A percentile compares a stretch with the other conserved stretches of the same genome.
phyloP scores from a whole-genome alignment of 2,888 invertebrate genomes.

The Drosophila falleni region DNA sequence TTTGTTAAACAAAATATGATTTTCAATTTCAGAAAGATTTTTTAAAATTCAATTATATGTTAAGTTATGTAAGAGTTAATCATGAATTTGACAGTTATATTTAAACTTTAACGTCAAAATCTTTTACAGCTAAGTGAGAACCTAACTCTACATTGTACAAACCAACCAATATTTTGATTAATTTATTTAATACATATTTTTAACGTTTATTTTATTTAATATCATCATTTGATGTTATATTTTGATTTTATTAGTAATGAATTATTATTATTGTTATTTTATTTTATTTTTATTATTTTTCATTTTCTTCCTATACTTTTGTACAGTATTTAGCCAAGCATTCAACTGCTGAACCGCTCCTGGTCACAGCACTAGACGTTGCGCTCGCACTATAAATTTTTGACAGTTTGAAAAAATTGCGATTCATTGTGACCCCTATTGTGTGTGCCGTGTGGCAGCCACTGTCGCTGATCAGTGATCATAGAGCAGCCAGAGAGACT shows the following conservation, averaged over 20 bases:
- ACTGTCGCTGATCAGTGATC: slow-evolving; percentile 73
- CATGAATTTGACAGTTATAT: no score
- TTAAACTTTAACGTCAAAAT: no score
- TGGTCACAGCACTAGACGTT: slow-evolving; percentile 36
- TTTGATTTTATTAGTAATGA: neutral
- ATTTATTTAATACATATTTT: neutral
- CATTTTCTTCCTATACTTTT: neutral
- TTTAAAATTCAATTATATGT: no score
- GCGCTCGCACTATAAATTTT: slow-evolving; percentile 77
- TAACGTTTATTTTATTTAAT: neutral
- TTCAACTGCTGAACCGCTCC: slow-evolving; percentile 49
- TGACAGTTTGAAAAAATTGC: slow-evolving; percentile 84
- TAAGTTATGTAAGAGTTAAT: no score
- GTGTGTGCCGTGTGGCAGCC: slow-evolving; percentile 74
- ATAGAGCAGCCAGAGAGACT: slow-evolving; percentile 47
- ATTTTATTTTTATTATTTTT: neutral
- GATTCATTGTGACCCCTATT: slow-evolving; percentile 84
- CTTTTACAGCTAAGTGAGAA: neutral
- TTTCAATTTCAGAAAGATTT: no score
- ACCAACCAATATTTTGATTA: no score
- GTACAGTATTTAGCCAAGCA: neutral
- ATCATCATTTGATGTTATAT: neutral
- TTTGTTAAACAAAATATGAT: no score
- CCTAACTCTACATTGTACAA: neutral
- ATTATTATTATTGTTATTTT: no score